A percentile compares a stretch with the other conserved stretches of the same genome.
Conservation (phyloP, 2,888 invertebrate species). For the Athripsodes cinereus region DNA sequence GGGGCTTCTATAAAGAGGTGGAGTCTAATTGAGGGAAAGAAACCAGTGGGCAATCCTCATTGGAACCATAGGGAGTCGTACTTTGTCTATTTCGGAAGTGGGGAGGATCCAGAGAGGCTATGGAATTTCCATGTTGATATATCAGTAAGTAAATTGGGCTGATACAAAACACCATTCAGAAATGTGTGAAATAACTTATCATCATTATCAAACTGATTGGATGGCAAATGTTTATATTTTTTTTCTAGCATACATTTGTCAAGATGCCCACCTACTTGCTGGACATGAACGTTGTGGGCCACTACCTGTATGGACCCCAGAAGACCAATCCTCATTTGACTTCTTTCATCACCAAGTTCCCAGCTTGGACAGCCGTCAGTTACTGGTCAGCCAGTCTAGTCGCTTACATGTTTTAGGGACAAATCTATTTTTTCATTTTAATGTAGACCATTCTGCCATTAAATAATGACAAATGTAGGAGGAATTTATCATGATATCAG, state of each 20-base stretch:
- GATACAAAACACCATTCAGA: no score
- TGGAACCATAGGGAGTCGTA: conserved; percentile 54
- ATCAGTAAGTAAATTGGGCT: conserved; percentile 42
- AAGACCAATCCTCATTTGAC: conserved; percentile 48
- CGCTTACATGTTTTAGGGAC: conserved; percentile 48
- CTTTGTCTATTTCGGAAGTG: conserved; percentile 64
- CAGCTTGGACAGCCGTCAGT: conserved; percentile 58
- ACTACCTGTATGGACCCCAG: conserved; percentile 51
- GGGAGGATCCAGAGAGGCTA: conserved; percentile 49
- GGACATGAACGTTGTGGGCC: conserved; percentile 56
- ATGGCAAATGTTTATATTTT: conserved; percentile 3
- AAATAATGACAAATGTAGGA: no score
- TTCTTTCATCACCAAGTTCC: conserved; percentile 53
- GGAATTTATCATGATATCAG: no score
- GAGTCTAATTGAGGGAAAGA: conserved; percentile 50
- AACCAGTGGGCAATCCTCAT: conserved; percentile 48
- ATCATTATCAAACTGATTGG: background rate
- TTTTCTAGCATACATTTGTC: conserved; percentile 25
- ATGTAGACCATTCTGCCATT: background rate
- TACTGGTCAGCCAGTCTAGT: conserved; percentile 68
- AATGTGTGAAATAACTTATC: no score
- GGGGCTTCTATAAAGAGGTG: conserved; percentile 51
- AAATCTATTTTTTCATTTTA: no score
- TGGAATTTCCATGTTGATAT: conserved; percentile 51
- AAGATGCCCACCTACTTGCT: conserved; percentile 31